Conservation (phyloP, 2,113 vertebrate genomes). For the Scortum barcoo region DNA sequence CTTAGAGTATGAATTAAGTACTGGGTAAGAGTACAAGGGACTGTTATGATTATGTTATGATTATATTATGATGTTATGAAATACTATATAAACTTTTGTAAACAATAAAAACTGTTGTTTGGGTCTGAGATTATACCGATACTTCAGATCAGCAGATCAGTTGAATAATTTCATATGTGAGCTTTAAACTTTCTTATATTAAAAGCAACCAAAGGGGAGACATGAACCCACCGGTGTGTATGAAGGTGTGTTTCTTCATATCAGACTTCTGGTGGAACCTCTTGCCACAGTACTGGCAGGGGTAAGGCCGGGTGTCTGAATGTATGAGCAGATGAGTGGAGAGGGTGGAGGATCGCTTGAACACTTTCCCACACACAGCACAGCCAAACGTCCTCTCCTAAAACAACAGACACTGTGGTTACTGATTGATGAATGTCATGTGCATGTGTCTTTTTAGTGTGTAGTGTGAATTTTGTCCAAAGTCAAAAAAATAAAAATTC, state of each 20-base stretch:
- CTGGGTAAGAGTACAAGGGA: no score
- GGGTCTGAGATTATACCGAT: no score
- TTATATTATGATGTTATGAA: no score
- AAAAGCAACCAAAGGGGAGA: background rate
- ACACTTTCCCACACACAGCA: constrained; percentile 80
- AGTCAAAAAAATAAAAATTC: background rate
- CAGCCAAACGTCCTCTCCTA: constrained; percentile 80
- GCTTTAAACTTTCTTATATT: background rate
- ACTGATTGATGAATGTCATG: background rate
- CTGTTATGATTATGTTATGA: no score
- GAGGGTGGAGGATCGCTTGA: constrained; percentile 85
- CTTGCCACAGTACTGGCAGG: constrained; percentile 85
- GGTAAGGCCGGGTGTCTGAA: constrained; percentile 82
- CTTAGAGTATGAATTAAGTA: no score
- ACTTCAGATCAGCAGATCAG: no score
- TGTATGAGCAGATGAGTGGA: constrained; percentile 86
- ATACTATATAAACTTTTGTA: no score
- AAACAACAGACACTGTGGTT: constrained; percentile 12
- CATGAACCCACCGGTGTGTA: constrained; percentile 73
- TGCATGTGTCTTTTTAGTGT: background rate
- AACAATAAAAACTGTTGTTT: no score
- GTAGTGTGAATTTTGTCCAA: background rate
- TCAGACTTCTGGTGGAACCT: constrained; percentile 86
- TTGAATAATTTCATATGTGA: background rate
- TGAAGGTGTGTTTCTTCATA: constrained; percentile 83